Percentiles rank a stretch among this genome's conserved stretches.
Conservation (phyloP, 2,113 vertebrate species). For the Dromas ardeola region DNA sequence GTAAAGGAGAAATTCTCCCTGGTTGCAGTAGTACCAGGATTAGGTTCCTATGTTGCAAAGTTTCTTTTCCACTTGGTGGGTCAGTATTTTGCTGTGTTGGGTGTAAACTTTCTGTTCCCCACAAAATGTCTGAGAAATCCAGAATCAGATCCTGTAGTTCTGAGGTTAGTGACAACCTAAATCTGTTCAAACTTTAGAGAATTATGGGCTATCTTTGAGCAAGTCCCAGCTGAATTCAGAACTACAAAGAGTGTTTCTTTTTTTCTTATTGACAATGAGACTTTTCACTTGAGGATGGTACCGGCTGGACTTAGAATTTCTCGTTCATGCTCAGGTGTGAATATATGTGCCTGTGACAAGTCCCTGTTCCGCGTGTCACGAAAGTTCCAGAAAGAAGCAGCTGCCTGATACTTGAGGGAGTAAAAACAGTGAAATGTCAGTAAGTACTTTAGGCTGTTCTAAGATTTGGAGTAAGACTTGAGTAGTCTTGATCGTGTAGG, state of each 20-base stretch:
- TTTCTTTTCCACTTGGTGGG: background rate
- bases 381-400: background rate
- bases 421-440: background rate
- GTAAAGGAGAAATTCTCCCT: background rate
- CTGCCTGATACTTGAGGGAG: background rate
- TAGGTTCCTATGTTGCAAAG: background rate
- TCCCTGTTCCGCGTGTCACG: background rate
- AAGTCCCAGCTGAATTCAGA: background rate
- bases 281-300: background rate
- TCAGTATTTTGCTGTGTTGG: background rate
- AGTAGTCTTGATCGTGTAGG: background rate
- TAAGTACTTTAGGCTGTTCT: background rate
- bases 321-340: background rate
- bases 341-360: background rate
- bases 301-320: background rate
- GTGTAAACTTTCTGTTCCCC: background rate
- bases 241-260: background rate
- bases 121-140: background rate
- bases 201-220: background rate
- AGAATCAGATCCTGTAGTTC: background rate
- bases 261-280: background rate
- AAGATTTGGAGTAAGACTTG: background rate
- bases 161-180: background rate
- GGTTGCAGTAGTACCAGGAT: background rate
- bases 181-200: background rate